These are phyloP conservation scores for Cladopsammia gracilis DNA, from an alignment of 64 coral and sea anemone genomes.

Conservation along the genomic window DNA sequence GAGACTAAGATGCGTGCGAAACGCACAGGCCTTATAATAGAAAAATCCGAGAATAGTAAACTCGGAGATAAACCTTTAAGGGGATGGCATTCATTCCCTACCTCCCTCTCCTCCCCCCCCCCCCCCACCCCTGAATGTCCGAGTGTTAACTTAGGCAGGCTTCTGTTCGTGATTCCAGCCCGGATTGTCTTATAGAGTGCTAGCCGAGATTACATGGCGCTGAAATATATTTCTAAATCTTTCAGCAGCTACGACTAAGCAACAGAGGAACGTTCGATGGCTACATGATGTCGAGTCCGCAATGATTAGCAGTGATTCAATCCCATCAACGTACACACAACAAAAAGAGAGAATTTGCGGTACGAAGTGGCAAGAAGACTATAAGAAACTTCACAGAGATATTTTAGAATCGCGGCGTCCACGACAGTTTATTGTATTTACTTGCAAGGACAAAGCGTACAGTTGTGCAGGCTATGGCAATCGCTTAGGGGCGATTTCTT, in stretches of 20 bases:
- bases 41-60: too few relatives aligned
- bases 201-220: neutral
- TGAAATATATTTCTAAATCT: neutral
- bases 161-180: too few relatives aligned
- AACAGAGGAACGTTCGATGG: neutral
- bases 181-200: too few relatives aligned
- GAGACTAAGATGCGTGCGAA: too few relatives aligned
- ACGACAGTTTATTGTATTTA: slow-evolving; percentile 33
- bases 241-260: neutral
- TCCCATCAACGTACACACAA: neutral
- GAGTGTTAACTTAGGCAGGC: too few relatives aligned
- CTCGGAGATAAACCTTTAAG: too few relatives aligned
- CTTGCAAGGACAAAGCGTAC: slow-evolving; percentile 28
- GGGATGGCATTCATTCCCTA: too few relatives aligned
- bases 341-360: slow-evolving; percentile 18
- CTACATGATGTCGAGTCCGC: neutral
- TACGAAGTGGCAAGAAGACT: slow-evolving; percentile 35
- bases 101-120: too few relatives aligned
- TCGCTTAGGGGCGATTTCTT: slow-evolving; percentile 27
- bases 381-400: slow-evolving; percentile 49
- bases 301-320: neutral
- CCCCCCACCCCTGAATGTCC: too few relatives aligned
- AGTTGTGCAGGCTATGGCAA: slow-evolving; percentile 62
- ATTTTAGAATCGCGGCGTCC: slow-evolving; percentile 17
- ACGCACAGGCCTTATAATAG: too few relatives aligned